These are phyloP conservation scores for Eidolon helvum DNA, from an alignment of 2,113 vertebrate genomes.

Conservation along the genomic window DNA sequence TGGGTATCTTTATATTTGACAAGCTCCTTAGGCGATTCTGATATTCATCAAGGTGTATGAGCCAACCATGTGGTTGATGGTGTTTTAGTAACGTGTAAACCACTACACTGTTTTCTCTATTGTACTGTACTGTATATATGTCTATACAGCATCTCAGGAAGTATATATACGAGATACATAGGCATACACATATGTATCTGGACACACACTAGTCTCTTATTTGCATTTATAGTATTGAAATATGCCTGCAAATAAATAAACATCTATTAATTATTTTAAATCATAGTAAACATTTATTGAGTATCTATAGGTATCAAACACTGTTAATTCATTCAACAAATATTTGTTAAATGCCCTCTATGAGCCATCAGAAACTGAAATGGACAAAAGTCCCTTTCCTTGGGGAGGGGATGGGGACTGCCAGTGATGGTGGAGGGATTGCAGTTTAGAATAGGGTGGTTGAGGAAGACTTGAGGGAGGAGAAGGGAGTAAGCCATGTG, in stretches of 20 bases:
- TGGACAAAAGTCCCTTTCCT: background rate
- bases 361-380: conserved; percentile 9
- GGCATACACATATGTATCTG: background rate
- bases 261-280: conserved; percentile 47
- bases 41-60: background rate
- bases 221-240: conserved; percentile 7
- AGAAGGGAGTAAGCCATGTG: background rate
- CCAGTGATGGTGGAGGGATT: background rate
- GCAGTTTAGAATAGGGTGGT: background rate
- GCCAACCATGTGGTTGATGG: background rate
- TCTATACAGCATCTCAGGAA: background rate
- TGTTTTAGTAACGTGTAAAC: background rate
- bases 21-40: background rate
- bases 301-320: background rate
- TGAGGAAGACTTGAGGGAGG: background rate
- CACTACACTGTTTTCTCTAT: background rate
- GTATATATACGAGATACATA: background rate
- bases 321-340: conserved; percentile 19
- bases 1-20: background rate
- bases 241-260: background rate
- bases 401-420: background rate
- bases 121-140: background rate
- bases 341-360: background rate
- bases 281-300: background rate
- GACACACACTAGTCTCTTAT: background rate